Conservation (phyloP, 2,888 invertebrate genomes). For the Troides oblongomaculatus region DNA sequence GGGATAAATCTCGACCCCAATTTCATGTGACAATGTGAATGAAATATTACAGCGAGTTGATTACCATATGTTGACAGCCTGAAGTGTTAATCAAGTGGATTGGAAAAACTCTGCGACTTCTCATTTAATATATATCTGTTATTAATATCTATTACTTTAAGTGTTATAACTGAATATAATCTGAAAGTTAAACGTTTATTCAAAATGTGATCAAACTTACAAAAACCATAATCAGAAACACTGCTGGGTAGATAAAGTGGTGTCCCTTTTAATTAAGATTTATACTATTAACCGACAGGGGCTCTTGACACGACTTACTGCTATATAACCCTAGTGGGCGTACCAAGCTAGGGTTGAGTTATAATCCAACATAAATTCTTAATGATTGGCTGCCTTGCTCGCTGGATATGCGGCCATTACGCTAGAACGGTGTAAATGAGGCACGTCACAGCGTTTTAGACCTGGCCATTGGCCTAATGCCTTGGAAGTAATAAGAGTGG, state of each 20-base stretch:
- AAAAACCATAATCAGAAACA: not conserved
- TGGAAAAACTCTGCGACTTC: no score
- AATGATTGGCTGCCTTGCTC: constrained; percentile 55
- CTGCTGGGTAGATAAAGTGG: constrained; percentile 7
- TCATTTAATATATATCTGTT: no score
- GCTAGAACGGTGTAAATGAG: constrained; percentile 60
- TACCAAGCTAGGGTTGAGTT: constrained; percentile 42
- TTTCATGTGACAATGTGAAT: no score
- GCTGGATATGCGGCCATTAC: constrained; percentile 53
- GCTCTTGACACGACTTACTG: constrained; percentile 8
- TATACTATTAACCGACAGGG: constrained; percentile 4
- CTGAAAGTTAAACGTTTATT: no score
- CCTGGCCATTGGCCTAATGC: constrained; percentile 47
- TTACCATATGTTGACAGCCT: no score
- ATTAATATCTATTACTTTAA: no score
- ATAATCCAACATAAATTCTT: constrained; percentile 67
- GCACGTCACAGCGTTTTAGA: constrained; percentile 49
- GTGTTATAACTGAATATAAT: no score
- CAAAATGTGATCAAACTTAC: no score
- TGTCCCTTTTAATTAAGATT: constrained; percentile 16
- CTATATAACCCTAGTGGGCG: constrained; percentile 40
- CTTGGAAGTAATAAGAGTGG: constrained; percentile 37
- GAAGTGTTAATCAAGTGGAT: no score
- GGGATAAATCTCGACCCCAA: no score
- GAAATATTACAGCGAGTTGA: no score